Conservation (phyloP, 2,113 vertebrate species). For the Leucoraja erinaceus region DNA sequence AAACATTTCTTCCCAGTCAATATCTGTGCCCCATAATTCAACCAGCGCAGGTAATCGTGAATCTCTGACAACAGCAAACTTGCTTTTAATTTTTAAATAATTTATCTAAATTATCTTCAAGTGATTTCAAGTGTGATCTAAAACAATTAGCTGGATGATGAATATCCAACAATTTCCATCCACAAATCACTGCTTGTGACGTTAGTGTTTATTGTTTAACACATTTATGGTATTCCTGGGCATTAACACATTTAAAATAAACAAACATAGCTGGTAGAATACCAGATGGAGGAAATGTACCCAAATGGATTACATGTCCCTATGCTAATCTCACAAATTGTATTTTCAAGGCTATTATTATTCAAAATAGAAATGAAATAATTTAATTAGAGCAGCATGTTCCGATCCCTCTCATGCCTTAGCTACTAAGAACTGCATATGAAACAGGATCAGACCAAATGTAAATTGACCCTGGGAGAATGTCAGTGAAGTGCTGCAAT, state of each 20-base stretch:
- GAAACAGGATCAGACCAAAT: background rate
- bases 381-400: background rate
- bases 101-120: background rate
- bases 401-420: background rate
- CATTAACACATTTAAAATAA: constrained; percentile 10
- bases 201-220: background rate
- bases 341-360: background rate
- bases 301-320: background rate
- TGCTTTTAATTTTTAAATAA: background rate
- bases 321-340: background rate
- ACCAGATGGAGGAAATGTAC: background rate
- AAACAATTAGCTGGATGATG: background rate
- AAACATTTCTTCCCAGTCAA: background rate
- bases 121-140: background rate
- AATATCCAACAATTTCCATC: background rate
- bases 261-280: background rate
- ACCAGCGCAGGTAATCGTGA: background rate
- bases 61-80: background rate
- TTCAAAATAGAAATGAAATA: background rate
- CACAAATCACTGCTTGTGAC: background rate
- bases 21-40: background rate
- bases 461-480: background rate
- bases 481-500: background rate
- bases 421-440: background rate
- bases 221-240: background rate